Evolutionary conservation across 2,888 invertebrate species (phyloP).

Genomic region (Coleophora deauratella): DNA sequence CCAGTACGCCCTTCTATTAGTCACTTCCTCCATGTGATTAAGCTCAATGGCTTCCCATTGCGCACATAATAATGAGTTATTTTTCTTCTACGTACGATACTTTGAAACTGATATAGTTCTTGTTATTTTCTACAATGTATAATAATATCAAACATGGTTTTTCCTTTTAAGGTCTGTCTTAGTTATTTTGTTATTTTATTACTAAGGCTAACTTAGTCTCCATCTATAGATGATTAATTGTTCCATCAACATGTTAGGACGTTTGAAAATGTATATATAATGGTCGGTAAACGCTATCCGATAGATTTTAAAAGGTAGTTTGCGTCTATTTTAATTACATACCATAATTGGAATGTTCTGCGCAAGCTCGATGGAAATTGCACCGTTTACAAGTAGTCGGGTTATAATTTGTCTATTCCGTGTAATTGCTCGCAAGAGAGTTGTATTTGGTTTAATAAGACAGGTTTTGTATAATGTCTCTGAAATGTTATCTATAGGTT

Average conservation of each 20-base stretch:
- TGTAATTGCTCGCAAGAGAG: slow-evolving; percentile 33
- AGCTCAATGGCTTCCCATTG: slow-evolving; percentile 9
- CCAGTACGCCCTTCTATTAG: slow-evolving; percentile 19
- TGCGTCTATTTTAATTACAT: slow-evolving; percentile 38
- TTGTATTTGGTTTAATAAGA: slow-evolving; percentile 33
- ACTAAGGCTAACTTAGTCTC: slow-evolving; percentile 12
- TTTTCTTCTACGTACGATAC: slow-evolving; percentile 28
- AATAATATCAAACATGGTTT: slow-evolving; percentile 52
- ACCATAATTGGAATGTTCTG: slow-evolving; percentile 30
- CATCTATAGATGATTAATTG: slow-evolving; percentile 28
- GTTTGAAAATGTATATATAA: slow-evolving; percentile 14
- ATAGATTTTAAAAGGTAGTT: slow-evolving; percentile 25
- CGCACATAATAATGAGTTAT: slow-evolving; percentile 23
- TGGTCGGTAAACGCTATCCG: slow-evolving; percentile 9
- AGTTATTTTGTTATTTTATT: slow-evolving; percentile 23
- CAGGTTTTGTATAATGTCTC: slow-evolving; percentile 29
- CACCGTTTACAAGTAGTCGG: slow-evolving; percentile 30
- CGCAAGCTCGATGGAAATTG: slow-evolving; percentile 27
- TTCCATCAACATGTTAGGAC: slow-evolving; percentile 27
- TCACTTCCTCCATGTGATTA: slow-evolving; percentile 32
- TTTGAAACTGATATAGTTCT: slow-evolving; percentile 28
- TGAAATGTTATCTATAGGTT: slow-evolving; percentile 33
- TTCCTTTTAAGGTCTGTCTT: slow-evolving; percentile 35
- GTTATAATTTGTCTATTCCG: slow-evolving; percentile 36
- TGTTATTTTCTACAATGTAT: slow-evolving; percentile 28